phyloP scores from a whole-genome alignment of 1,140 invertebrate genomes.

The Drosophila novamexicana region DNA sequence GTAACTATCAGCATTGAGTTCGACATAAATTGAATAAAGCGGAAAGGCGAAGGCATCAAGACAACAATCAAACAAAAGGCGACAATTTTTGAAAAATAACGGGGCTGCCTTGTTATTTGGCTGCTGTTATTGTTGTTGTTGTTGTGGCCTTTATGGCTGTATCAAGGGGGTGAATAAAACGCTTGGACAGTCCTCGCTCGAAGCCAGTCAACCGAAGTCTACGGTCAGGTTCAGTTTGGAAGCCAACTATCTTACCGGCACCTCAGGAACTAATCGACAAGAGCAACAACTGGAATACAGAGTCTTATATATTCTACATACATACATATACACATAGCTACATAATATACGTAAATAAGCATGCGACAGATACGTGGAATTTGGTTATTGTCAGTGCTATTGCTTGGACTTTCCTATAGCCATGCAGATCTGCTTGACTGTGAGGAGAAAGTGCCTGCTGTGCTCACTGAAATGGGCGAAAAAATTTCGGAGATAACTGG shows the following conservation, averaged over 20 bases:
- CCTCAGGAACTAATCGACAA: slow-evolving; percentile 9
- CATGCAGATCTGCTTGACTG: slow-evolving; percentile 70
- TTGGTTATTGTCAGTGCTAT: slow-evolving; percentile 31
- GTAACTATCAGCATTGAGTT: slow-evolving; percentile 7
- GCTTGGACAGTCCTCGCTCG: slow-evolving; percentile 23
- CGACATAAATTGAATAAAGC: slow-evolving; percentile 51
- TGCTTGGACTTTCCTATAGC: slow-evolving; percentile 17
- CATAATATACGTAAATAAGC: neutral
- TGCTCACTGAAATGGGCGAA: slow-evolving; percentile 54
- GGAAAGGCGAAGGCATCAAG: slow-evolving; percentile 24
- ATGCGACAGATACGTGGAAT: slow-evolving; percentile 45
- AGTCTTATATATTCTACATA: neutral
- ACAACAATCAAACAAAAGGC: slow-evolving; percentile 28
- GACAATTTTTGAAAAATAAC: slow-evolving; percentile 45
- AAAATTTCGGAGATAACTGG: slow-evolving; percentile 57
- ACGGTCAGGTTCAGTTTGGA: slow-evolving; percentile 56
- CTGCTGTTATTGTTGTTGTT: neutral
- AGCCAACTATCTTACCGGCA: slow-evolving; percentile 14
- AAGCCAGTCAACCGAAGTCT: slow-evolving; percentile 39
- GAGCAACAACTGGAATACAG: slow-evolving; percentile 21
- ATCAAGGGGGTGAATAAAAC: slow-evolving; percentile 35
- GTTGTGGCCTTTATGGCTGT: neutral
- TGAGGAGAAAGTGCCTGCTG: slow-evolving; percentile 60
- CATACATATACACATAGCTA: neutral
- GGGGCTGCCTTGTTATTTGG: slow-evolving; percentile 21